Evolutionary conservation across 2,888 invertebrate genomes (phyloP).

Genomic region (Drosophila flavopinicola): DNA sequence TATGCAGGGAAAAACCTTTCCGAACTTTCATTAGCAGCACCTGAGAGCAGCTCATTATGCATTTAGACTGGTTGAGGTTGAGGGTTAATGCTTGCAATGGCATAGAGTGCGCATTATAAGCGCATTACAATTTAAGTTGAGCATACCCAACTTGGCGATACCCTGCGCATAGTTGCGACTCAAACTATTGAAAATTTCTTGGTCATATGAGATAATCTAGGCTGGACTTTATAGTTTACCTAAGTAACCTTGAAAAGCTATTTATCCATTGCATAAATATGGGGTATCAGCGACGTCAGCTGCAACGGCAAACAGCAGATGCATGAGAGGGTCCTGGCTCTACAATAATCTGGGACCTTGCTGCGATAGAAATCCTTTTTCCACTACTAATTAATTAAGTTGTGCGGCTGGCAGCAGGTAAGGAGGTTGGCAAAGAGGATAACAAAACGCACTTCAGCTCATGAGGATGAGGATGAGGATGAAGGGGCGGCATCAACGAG

Average conservation of each 20-base stretch:
- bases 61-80: constrained; percentile 16
- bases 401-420: constrained; percentile 11
- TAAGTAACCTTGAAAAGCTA: background rate
- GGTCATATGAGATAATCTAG: too few species aligned
- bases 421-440: constrained; percentile 2
- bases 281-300: constrained; percentile 12
- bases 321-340: constrained; percentile 8
- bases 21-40: constrained; percentile 48
- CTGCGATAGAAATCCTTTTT: constrained; percentile 47
- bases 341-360: constrained; percentile 25
- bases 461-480: background rate
- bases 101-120: constrained; percentile 46
- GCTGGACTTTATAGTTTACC: background rate
- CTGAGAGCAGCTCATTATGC: constrained; percentile 45
- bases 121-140: constrained; percentile 43
- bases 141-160: background rate
- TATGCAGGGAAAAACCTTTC: background rate
- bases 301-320: constrained; percentile 33
- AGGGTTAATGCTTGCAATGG: background rate
- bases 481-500: background rate
- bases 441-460: constrained; percentile 28
- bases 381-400: constrained; percentile 70
- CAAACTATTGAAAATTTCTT: too few species aligned
- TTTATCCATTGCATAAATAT: background rate
- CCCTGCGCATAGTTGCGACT: background rate